A percentile compares a stretch with the other conserved stretches of the same genome.
Conservation (phyloP, 2,888 invertebrate genomes). For the Sicus ferrugineus region DNA sequence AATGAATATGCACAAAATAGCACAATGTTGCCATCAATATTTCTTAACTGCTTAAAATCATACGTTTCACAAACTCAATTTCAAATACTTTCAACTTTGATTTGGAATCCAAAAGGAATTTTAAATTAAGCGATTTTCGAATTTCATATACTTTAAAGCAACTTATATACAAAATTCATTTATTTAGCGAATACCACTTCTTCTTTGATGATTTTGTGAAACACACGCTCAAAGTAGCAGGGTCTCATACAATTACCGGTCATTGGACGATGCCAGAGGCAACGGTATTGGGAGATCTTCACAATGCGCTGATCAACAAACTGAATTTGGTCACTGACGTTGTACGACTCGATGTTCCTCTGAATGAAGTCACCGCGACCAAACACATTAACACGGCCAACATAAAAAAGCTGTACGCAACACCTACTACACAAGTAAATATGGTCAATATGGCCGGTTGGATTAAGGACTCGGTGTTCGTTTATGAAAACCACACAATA, state of each 20-base stretch:
- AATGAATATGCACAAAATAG: too few relatives aligned
- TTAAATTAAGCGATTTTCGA: not conserved
- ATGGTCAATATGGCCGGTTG: conserved; percentile 66
- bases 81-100: not conserved
- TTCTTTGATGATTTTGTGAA: conserved; percentile 63
- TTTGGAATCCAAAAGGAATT: not conserved
- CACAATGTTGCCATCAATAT: too few relatives aligned
- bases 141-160: not conserved
- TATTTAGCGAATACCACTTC: conserved; percentile 48
- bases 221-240: conserved; percentile 62
- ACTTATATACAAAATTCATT: not conserved
- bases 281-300: conserved; percentile 53
- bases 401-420: conserved; percentile 59
- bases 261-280: conserved; percentile 54
- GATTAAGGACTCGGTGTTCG: conserved; percentile 63
- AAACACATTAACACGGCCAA: conserved; percentile 64
- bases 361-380: conserved; percentile 64
- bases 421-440: conserved; percentile 58
- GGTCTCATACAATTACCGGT: conserved; percentile 63
- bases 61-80: not conserved
- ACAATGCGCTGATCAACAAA: conserved; percentile 65
- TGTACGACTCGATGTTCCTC: conserved; percentile 60
- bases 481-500: conserved; percentile 63
- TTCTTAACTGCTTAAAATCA: not conserved
- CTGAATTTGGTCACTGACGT: conserved; percentile 67